These are phyloP conservation scores for Beaufortia kweichowensis DNA, from an alignment of 2,113 vertebrate genomes.

Conservation along the genomic window DNA sequence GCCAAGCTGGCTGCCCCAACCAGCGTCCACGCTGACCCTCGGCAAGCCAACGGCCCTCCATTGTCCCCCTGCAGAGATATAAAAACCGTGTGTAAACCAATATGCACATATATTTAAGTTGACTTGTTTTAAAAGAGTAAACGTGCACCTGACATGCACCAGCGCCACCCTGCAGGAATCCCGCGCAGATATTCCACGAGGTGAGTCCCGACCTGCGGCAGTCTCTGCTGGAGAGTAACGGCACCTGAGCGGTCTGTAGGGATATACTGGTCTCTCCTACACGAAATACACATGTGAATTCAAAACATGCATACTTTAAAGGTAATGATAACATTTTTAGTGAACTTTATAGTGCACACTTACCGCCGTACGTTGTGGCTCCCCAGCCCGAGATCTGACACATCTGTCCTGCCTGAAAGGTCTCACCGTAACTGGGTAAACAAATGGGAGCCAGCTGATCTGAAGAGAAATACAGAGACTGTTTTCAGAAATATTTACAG, in stretches of 20 bases:
- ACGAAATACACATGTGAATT: constrained; percentile 7
- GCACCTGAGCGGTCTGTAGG: constrained; percentile 79
- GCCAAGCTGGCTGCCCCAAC: constrained; percentile 81
- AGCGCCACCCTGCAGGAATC: constrained; percentile 78
- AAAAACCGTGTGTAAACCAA: not conserved
- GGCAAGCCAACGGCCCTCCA: constrained; percentile 82
- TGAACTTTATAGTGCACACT: constrained; percentile 27
- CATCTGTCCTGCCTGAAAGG: constrained; percentile 54
- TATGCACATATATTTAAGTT: not conserved
- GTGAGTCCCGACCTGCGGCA: constrained; percentile 79
- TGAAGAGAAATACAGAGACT: not conserved
- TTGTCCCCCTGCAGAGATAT: constrained; percentile 77
- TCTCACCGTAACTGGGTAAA: constrained; percentile 54
- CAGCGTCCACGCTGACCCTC: constrained; percentile 80
- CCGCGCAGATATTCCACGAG: constrained; percentile 82
- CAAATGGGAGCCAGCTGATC: constrained; percentile 59
- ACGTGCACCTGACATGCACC: constrained; percentile 82
- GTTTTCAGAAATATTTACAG: not conserved
- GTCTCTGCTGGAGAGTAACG: constrained; percentile 77
- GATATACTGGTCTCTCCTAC: constrained; percentile 58
- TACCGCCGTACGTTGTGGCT: constrained; percentile 52
- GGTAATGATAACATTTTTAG: too few relatives aligned
- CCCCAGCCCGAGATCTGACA: constrained; percentile 65
- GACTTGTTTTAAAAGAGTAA: not conserved
- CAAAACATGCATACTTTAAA: not conserved